These are phyloP conservation scores for Alosa sapidissima DNA, from an alignment of 2,797 vertebrate genomes.

Conservation along the genomic window DNA sequence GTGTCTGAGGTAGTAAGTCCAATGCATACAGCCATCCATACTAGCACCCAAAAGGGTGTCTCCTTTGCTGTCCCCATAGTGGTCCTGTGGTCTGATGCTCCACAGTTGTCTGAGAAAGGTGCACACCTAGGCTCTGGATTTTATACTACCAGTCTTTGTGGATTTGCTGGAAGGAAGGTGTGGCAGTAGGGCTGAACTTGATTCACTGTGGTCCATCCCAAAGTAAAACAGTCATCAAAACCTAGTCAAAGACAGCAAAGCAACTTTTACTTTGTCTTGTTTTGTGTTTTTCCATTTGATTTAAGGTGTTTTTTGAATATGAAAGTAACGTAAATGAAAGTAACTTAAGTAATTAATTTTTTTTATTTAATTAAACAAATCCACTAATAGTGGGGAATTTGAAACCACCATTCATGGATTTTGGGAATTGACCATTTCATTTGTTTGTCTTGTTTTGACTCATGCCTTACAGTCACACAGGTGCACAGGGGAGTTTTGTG, in stretches of 20 bases:
- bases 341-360: not conserved
- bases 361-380: not conserved
- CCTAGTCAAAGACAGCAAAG: not conserved
- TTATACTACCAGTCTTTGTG: conserved; percentile 60
- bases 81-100: conserved; percentile 46
- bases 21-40: conserved; percentile 58
- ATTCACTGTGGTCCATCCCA: conserved; percentile 31
- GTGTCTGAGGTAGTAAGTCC: conserved; percentile 54
- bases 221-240: not conserved
- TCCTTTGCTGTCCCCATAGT: conserved; percentile 51
- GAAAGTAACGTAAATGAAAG: no score
- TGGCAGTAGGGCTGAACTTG: conserved; percentile 45
- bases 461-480: conserved; percentile 35
- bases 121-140: conserved; percentile 42
- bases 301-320: conserved; percentile 6
- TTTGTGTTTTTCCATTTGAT: conserved; percentile 21
- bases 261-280: not conserved
- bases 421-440: conserved; percentile 32
- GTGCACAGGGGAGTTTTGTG: conserved; percentile 49
- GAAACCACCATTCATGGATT: not conserved
- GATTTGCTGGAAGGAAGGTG: conserved; percentile 42
- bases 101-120: conserved; percentile 48
- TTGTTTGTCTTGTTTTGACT: conserved; percentile 49
- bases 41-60: conserved; percentile 50
- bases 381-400: not conserved